Conservation (phyloP, 1,140 invertebrate genomes). For the Centruroides vittatus region DNA sequence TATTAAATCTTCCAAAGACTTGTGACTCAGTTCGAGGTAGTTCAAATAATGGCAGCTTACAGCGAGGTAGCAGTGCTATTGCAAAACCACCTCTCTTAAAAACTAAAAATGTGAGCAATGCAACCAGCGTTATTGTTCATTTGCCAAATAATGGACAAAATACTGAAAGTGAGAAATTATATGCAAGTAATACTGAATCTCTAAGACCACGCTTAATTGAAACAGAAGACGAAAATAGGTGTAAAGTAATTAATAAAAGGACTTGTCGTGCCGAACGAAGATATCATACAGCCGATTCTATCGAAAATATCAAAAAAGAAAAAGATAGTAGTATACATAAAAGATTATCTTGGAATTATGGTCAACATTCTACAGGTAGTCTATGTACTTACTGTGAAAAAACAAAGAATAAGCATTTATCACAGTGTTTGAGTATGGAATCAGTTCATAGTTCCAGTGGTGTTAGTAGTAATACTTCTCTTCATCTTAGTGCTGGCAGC, state of each 20-base stretch:
- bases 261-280: conserved; percentile 36
- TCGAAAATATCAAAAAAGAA: conserved; percentile 45
- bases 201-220: too few species aligned
- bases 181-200: too few species aligned
- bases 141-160: too few species aligned
- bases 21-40: too few species aligned
- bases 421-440: conserved; percentile 26
- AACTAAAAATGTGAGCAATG: too few species aligned
- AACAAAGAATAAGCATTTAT: neutral
- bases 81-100: too few species aligned
- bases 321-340: conserved; percentile 45
- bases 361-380: conserved; percentile 22
- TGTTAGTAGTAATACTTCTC: conserved; percentile 36
- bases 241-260: conserved; percentile 26
- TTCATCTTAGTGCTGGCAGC: conserved; percentile 30
- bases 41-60: too few species aligned
- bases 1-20: too few species aligned
- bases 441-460: conserved; percentile 38
- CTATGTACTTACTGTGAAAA: conserved; percentile 8
- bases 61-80: too few species aligned
- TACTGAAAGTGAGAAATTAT: too few species aligned
- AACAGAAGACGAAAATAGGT: too few species aligned
- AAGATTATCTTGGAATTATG: conserved; percentile 48
- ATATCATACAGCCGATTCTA: conserved; percentile 49
- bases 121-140: too few species aligned